Evolutionary conservation across 2,113 vertebrate genomes (phyloP), one percentile per base, ranked within the genome.

Genomic region (Equus quagga): DNA sequence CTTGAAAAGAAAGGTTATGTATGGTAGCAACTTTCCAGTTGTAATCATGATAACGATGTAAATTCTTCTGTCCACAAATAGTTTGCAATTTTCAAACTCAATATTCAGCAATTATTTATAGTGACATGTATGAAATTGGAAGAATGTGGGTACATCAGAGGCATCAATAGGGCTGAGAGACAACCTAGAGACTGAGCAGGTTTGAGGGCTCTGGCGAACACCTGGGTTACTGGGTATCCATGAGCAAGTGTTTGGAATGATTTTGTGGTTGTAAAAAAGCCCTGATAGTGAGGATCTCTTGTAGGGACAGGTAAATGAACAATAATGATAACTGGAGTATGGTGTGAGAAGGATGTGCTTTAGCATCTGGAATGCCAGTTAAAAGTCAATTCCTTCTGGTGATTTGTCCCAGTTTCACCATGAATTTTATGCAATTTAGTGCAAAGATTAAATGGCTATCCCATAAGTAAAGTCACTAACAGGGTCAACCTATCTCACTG

Each of bases 301-400:
- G 11, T 81, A 62, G 62, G 13, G 64, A 62, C 64, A 91, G 60
- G 85, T 62, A 67, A 67, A 90, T 92, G 64, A 90, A 76, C 31
- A 93, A 60, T 92, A 82, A 88, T 75, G 41, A 56, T 79, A 89
- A 75, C 26, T 91, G 60, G n/a, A 91, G 33, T 94, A 3, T 93
- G 17, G 17, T 91, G 36, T 46, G 58, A 51, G 64, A 96, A 70
- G 65, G 65, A 33, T 95, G 11, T 89, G 33, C 46, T 96, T 88
- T 93, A 82, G 81, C 67, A 60, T 95, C n/a, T 96, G 67, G 72
- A 96, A 93, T 94, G 15, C 78, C 78, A 93, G 81, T 85, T 97
- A 97, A 92, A 97, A 97, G 88, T 96, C 93, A 97, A 94, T 97
- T 97, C 95, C 23, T 89, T 51, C 78, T 95, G 46, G 33, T 65